Base-by-base conservation (phyloP, 2,113 vertebrate genomes). In the Archocentrus centrarchus region DNA sequence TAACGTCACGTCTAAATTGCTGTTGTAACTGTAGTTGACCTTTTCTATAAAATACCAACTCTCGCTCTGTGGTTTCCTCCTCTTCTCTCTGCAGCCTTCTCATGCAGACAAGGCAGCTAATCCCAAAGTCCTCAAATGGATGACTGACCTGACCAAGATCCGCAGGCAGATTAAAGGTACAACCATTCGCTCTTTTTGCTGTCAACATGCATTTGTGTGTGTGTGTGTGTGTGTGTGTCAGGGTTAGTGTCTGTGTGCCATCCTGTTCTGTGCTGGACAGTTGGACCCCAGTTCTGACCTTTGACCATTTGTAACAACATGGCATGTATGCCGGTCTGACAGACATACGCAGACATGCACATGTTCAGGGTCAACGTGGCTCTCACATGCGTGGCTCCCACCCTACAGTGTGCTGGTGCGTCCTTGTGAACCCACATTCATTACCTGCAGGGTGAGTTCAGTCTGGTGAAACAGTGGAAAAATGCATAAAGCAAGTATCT, bases 91-190 rank as follows among this genome's bases (percentile, higher is more conserved):
- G 41, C 92, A 99, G 98, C 98, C 98, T 3, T 98, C 98, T 86
- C 97, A 98, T 39, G 97, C 96, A 91, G 98, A 99, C 93, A 98
- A 98, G 94, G 97, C 97, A 95, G 97, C 97, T 91, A 99, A 99
- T 94, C 97, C 98, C 82, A 99, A 99, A 95, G 98, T 99, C 89
- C 94, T 99, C 88, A 99, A 98, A 84, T 99, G 98, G 98, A 99
- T 99, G 98, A 98, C 98, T 20, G 98, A 99, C 89, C 96, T 99
- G 92, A 98, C 97, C 80, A 99, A 98, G 96, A 92, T 98, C 91
- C 97, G 97, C 93, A 96, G 97, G 92, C 98, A 99, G 94, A 97
- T 99, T 88, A 99, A 99, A 99, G 98, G 98, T 99, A 97, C 76
- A n/a, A 13, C 57, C 37, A 0, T 55, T 22, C 5, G 3, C 30